phyloP scores from a whole-genome alignment of 2,888 invertebrate genomes.

The Frankliniella intonsa region DNA sequence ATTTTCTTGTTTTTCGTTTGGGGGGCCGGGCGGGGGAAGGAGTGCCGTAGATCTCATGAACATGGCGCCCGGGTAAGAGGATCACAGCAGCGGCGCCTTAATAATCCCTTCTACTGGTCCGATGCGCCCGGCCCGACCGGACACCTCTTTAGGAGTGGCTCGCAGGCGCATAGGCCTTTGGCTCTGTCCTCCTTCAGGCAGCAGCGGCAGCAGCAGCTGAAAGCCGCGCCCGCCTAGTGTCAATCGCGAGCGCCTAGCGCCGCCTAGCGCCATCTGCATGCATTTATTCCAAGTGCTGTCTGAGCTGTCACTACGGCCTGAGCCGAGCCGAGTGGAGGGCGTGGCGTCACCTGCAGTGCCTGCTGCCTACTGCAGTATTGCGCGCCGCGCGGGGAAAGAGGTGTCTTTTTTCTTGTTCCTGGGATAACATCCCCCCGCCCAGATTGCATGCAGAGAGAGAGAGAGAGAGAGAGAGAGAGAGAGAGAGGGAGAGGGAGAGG shows the following conservation, averaged over 20 bases:
- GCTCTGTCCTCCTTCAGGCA: background rate
- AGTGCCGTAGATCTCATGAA: too few relatives aligned
- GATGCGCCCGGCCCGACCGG: too few relatives aligned
- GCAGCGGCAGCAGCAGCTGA: background rate
- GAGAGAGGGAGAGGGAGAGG: too few relatives aligned
- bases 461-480: too few relatives aligned
- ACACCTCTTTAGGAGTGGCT: too few relatives aligned
- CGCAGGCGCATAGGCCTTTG: too few relatives aligned
- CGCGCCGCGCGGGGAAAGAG: background rate
- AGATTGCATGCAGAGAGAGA: background rate
- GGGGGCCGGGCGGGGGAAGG: too few relatives aligned
- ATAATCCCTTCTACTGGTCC: too few relatives aligned
- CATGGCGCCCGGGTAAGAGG: too few relatives aligned
- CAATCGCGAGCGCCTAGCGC: background rate
- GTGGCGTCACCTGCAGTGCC: slow-evolving; percentile 9
- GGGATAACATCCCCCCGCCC: background rate
- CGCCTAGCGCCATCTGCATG: background rate
- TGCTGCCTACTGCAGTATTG: background rate
- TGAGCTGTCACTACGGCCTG: slow-evolving; percentile 8
- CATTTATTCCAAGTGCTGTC: slow-evolving; percentile 16
- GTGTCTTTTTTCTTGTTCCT: background rate
- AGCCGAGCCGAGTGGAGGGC: background rate
- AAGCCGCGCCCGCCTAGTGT: background rate
- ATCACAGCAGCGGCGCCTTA: too few relatives aligned
- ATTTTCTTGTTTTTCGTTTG: too few relatives aligned